phyloP scores from a whole-genome alignment of 2,113 vertebrate species.

The Entomyzon cyanotis region DNA sequence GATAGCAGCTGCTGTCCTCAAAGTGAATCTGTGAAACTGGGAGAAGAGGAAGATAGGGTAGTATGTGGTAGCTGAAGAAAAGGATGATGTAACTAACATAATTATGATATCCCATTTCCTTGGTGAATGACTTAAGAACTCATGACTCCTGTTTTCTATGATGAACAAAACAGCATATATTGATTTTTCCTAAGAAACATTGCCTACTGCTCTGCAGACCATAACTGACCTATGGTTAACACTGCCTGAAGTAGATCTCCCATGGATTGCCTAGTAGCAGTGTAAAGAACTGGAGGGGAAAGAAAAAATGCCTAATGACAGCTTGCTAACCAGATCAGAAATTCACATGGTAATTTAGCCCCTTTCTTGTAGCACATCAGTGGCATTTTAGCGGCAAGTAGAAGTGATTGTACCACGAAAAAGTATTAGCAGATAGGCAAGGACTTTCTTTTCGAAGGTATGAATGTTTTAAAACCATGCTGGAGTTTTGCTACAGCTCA shows the following conservation, averaged over 20 bases:
- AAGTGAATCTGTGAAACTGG: not conserved
- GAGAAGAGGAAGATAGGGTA: not conserved
- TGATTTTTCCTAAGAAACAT: not conserved
- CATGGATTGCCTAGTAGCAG: not conserved
- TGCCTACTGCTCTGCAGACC: not conserved
- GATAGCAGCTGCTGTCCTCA: not conserved
- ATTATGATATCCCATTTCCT: slow-evolving; percentile 14
- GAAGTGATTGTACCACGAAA: not conserved
- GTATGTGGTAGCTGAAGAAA: not conserved
- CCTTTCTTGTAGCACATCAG: not conserved
- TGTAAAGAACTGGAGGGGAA: not conserved
- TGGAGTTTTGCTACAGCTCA: not conserved
- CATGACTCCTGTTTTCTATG: not conserved
- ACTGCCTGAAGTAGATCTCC: not conserved
- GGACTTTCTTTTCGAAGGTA: not conserved
- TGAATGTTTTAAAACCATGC: not conserved
- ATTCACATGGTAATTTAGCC: not conserved
- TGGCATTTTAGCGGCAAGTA: not conserved
- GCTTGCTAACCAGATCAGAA: not conserved
- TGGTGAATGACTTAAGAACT: slow-evolving; percentile 8
- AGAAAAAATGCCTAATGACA: not conserved
- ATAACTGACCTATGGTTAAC: not conserved
- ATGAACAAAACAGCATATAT: not conserved
- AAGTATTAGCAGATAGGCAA: not conserved
- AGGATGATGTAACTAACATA: not conserved